Conservation (phyloP, 2,888 invertebrate genomes). For the Pardosa pseudoannulata region DNA sequence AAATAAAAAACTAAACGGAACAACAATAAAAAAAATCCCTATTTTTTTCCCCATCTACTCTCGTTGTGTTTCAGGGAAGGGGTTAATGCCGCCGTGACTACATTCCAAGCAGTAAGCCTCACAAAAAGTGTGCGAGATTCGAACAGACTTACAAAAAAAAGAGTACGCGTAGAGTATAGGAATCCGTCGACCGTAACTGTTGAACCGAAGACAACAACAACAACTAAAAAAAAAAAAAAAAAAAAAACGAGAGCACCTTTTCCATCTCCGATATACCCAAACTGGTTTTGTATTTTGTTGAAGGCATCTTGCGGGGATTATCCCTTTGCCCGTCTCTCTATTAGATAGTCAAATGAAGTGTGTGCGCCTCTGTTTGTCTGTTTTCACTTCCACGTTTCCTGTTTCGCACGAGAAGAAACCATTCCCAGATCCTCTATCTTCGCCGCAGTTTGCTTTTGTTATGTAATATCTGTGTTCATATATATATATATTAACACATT, state of each 20-base stretch:
- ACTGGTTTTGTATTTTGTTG: neutral
- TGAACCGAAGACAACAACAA: neutral
- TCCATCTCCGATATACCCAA: neutral
- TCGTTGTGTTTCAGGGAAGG: conserved; percentile 20
- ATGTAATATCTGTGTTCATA: too few species aligned
- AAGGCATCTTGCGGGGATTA: neutral
- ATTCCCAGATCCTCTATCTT: too few species aligned
- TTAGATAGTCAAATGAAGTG: neutral
- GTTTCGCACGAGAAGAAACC: too few species aligned
- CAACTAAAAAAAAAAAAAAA: too few species aligned
- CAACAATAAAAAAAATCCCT: neutral
- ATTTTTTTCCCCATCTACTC: conserved; percentile 8
- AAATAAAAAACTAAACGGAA: too few species aligned
- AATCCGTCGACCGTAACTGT: conserved; percentile 3
- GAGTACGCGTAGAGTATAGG: neutral
- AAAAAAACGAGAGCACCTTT: neutral
- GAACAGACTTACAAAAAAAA: conserved; percentile 23
- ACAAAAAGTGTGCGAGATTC: conserved; percentile 50
- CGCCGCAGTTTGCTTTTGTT: too few species aligned
- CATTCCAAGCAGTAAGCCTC: conserved; percentile 65
- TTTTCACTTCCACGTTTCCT: neutral
- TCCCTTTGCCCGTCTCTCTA: too few species aligned
- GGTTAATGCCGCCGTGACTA: conserved; percentile 62
- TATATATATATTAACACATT: too few species aligned
- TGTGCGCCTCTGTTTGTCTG: neutral